A percentile compares a stretch with the other conserved stretches of the same genome.
These are phyloP conservation scores for Muntiacus reevesi DNA, from an alignment of 2,113 vertebrate genomes.

Conservation along the genomic window DNA sequence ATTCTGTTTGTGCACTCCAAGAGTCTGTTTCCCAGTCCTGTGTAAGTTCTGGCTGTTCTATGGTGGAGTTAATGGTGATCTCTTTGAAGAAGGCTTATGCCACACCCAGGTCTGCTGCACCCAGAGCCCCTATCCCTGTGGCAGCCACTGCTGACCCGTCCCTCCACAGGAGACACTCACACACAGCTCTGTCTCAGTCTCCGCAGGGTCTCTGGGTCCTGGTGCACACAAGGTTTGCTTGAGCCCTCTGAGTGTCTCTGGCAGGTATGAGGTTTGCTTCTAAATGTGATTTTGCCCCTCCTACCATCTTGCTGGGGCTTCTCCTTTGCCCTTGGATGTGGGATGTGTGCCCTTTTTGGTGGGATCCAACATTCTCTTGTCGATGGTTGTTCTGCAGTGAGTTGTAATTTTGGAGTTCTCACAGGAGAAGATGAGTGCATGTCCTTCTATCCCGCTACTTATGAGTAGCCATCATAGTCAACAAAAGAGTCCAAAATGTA, in stretches of 20 bases:
- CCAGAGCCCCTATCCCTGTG: not conserved
- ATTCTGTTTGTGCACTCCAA: not conserved
- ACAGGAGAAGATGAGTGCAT: not conserved
- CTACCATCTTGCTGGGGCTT: not conserved
- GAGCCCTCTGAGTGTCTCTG: rapidly evolving
- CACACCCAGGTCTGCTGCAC: not conserved
- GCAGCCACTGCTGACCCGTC: not conserved
- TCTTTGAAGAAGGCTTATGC: not conserved
- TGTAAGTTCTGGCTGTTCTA: not conserved
- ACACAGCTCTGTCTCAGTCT: not conserved
- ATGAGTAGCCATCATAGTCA: not conserved
- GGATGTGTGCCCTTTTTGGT: not conserved
- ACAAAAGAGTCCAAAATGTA: not conserved
- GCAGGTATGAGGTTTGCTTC: not conserved
- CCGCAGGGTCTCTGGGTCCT: not conserved
- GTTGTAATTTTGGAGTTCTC: not conserved
- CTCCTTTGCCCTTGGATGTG: not conserved
- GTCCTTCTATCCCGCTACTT: not conserved
- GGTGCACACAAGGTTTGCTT: not conserved
- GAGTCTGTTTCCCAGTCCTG: not conserved
- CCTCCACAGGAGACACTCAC: not conserved
- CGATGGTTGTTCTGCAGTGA: not conserved
- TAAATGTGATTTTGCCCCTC: not conserved
- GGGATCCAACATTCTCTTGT: not conserved
- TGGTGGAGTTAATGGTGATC: not conserved